Evolutionary conservation across 1,140 invertebrate species (phyloP).

Genomic region (Bombus consobrinus): DNA sequence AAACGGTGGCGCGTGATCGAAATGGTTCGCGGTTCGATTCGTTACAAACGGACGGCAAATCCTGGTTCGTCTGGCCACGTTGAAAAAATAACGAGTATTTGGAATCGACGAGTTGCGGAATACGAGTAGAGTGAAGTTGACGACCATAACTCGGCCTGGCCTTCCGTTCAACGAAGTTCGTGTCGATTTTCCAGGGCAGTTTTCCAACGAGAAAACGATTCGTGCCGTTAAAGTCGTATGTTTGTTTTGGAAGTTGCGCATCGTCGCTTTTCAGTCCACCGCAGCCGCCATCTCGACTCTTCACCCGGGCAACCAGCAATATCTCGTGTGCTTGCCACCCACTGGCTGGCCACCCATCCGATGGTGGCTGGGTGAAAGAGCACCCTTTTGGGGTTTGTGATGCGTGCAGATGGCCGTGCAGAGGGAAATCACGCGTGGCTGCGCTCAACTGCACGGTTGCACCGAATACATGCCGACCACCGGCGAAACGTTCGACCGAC

Average conservation of each 20-base stretch:
- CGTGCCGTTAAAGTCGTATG: constrained; percentile 63
- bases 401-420: constrained; percentile 79
- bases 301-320: constrained; percentile 53
- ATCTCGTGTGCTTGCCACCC: constrained; percentile 51
- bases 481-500: constrained; percentile 75
- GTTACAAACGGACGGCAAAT: background rate
- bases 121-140: constrained; percentile 18
- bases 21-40: background rate
- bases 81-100: constrained; percentile 38
- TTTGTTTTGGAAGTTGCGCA: constrained; percentile 68
- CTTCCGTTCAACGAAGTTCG: constrained; percentile 27
- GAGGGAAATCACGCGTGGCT: constrained; percentile 79
- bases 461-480: constrained; percentile 71
- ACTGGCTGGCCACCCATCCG: constrained; percentile 37
- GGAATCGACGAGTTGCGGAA: constrained; percentile 16
- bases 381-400: constrained; percentile 80
- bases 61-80: background rate
- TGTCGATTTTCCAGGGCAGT: constrained; percentile 63
- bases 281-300: constrained; percentile 54
- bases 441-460: constrained; percentile 76
- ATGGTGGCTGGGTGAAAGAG: constrained; percentile 74
- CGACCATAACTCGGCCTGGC: constrained; percentile 53
- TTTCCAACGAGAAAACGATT: constrained; percentile 67
- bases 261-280: constrained; percentile 46
- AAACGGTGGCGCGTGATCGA: background rate